These are phyloP conservation scores for Trichomalopsis sarcophagae DNA, from an alignment of 1,140 invertebrate genomes.

Conservation along the genomic window DNA sequence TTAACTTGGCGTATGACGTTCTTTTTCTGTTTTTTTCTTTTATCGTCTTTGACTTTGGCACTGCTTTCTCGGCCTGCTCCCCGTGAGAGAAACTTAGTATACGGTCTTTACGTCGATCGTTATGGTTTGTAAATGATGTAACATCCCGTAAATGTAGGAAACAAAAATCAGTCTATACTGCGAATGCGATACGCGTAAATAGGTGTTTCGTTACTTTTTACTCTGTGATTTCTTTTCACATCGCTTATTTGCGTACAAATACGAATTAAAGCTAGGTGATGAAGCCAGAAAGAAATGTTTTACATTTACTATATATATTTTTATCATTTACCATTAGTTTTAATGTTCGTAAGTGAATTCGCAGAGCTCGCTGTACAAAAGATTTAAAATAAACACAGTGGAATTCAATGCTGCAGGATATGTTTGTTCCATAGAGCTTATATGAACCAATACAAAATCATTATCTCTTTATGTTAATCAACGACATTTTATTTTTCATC, in stretches of 20 bases:
- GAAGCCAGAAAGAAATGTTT: constrained; percentile 60
- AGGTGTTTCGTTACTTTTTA: constrained; percentile 65
- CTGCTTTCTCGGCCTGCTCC: constrained; percentile 58
- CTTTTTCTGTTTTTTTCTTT: constrained; percentile 36
- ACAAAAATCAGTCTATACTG: constrained; percentile 53
- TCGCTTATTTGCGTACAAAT: constrained; percentile 60
- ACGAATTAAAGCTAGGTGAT: constrained; percentile 60
- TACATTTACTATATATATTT: constrained; percentile 63
- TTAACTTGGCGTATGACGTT: constrained; percentile 10
- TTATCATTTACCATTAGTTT: constrained; percentile 63
- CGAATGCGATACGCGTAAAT: constrained; percentile 59
- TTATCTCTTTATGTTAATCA: not conserved
- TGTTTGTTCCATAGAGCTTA: constrained; percentile 35
- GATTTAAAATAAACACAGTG: constrained; percentile 65
- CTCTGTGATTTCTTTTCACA: constrained; percentile 64
- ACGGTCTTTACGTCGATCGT: constrained; percentile 56
- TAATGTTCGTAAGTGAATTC: constrained; percentile 61
- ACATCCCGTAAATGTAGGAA: constrained; percentile 52
- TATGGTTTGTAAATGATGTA: constrained; percentile 52
- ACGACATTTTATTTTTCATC: not conserved
- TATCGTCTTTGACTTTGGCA: constrained; percentile 37
- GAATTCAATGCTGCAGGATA: constrained; percentile 57
- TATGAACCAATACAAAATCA: constrained; percentile 19
- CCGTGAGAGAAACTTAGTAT: constrained; percentile 56
- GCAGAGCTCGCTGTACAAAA: constrained; percentile 68